phyloP scores from a whole-genome alignment of 1,140 invertebrate species.

The Trachelipus rathkii region DNA sequence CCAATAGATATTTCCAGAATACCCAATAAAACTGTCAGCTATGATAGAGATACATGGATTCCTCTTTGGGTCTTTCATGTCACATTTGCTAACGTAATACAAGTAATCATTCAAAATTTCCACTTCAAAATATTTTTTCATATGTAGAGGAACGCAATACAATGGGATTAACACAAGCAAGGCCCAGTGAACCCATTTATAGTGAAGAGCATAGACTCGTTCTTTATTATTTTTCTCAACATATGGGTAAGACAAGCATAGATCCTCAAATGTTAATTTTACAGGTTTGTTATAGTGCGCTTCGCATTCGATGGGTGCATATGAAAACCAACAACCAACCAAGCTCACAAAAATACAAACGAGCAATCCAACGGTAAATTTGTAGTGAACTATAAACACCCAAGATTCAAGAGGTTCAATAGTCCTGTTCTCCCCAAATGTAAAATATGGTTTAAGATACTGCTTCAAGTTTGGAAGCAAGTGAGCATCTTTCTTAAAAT shows the following conservation, averaged over 20 bases:
- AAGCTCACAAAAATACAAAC: neutral
- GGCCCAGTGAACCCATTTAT: neutral
- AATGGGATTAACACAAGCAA: neutral
- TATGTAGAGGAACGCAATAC: neutral
- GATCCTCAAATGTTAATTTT: neutral
- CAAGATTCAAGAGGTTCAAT: neutral
- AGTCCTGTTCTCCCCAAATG: neutral
- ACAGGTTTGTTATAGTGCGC: neutral
- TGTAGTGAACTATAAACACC: neutral
- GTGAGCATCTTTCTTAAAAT: neutral
- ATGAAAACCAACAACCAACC: neutral
- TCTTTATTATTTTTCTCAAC: neutral
- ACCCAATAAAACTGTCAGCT: neutral
- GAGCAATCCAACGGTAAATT: neutral
- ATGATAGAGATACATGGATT: neutral
- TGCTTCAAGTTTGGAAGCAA: neutral
- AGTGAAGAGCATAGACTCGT: neutral
- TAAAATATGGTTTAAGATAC: neutral
- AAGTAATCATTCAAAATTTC: neutral
- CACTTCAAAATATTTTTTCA: neutral
- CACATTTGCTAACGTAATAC: neutral
- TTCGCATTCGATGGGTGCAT: neutral
- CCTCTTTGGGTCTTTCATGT: no score
- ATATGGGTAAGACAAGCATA: neutral
- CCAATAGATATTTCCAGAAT: neutral